These are phyloP conservation scores for Ophion costatus DNA, from an alignment of 2,888 invertebrate genomes.

Conservation along the genomic window DNA sequence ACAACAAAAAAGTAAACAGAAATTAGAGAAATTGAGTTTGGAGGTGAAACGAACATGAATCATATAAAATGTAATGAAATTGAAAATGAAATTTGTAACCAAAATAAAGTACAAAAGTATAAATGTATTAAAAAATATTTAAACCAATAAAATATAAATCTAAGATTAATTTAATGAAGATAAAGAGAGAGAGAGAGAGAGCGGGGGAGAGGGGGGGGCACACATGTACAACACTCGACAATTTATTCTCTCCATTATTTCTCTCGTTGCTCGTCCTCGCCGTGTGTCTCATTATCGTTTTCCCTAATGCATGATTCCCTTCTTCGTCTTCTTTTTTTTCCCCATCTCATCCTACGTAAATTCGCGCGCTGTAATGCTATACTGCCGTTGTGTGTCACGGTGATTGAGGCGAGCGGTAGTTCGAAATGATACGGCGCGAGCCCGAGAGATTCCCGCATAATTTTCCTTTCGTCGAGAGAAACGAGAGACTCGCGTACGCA, in stretches of 20 bases:
- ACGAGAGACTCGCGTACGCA: not conserved
- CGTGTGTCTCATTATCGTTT: conserved; percentile 65
- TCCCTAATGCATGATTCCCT: conserved; percentile 68
- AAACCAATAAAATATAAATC: too few species aligned
- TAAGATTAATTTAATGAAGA: too few species aligned
- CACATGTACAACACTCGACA: not conserved
- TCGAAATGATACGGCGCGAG: conserved; percentile 25
- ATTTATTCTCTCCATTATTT: conserved; percentile 1
- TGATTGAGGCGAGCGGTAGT: conserved; percentile 63
- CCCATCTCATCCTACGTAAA: not conserved
- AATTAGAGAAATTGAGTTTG: too few species aligned
- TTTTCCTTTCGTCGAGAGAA: conserved; percentile 55
- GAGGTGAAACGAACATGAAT: too few species aligned
- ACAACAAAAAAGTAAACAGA: too few species aligned
- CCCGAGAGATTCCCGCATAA: conserved; percentile 40
- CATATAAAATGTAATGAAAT: too few species aligned
- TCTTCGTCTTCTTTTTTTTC: conserved; percentile 10
- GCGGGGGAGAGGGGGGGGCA: too few species aligned
- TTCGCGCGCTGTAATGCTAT: conserved; percentile 57
- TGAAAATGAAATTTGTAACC: too few species aligned
- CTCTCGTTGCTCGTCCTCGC: not conserved
- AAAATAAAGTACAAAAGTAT: too few species aligned
- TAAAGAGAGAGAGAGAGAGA: too few species aligned
- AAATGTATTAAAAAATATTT: too few species aligned
- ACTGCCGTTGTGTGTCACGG: conserved; percentile 69